Conservation (phyloP, 2,113 vertebrate species). For the Festucalex cinctus region DNA sequence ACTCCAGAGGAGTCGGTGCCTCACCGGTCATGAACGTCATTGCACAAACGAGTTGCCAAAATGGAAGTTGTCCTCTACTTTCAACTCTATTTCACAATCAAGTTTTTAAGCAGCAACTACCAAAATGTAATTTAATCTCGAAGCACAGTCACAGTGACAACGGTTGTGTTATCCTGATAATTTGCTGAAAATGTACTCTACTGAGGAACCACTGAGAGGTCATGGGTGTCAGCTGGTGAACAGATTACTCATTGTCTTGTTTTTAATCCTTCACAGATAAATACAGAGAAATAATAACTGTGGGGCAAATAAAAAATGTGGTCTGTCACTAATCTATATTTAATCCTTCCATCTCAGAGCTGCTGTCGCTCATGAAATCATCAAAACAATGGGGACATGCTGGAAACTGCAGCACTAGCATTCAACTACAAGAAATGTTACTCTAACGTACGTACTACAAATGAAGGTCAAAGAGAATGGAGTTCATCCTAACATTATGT, state of each 20-base stretch:
- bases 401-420: neutral
- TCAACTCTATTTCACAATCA: neutral
- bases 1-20: too few species aligned
- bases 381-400: slow-evolving; percentile 36
- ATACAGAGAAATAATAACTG: slow-evolving; percentile 54
- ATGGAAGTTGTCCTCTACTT: too few species aligned
- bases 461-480: neutral
- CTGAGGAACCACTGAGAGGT: slow-evolving; percentile 20
- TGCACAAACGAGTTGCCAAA: too few species aligned
- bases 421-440: neutral
- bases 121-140: neutral
- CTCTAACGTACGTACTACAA: neutral
- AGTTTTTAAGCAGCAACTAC: neutral
- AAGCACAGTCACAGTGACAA: neutral
- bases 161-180: neutral
- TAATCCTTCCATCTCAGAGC: slow-evolving; percentile 50
- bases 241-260: slow-evolving; percentile 57
- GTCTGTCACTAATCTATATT: slow-evolving; percentile 59
- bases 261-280: slow-evolving; percentile 60
- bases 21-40: too few species aligned
- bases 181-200: slow-evolving; percentile 10
- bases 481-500: neutral
- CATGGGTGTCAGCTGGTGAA: slow-evolving; percentile 47
- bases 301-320: slow-evolving; percentile 43
- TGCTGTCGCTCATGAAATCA: slow-evolving; percentile 34